Conservation (phyloP, 2,888 invertebrate species). For the Apotomis betuletana region DNA sequence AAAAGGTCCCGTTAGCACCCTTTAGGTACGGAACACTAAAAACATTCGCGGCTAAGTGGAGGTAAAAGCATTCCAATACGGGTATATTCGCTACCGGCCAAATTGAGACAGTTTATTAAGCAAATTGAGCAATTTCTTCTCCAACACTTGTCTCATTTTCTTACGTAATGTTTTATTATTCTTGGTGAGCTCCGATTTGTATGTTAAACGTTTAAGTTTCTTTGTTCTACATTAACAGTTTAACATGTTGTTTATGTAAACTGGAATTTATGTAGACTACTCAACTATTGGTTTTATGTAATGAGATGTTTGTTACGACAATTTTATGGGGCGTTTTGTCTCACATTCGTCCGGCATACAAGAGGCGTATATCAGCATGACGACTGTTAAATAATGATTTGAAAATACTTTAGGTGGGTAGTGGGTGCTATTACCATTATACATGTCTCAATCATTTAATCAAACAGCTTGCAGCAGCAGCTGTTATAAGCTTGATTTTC, state of each 20-base stretch:
- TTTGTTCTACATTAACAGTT: background rate
- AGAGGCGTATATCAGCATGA: too few species aligned
- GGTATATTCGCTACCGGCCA: constrained; percentile 15
- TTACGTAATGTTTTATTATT: constrained; percentile 23
- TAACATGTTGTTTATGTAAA: background rate
- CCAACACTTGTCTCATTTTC: constrained; percentile 21
- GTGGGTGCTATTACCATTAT: background rate
- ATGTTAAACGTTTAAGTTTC: constrained; percentile 12
- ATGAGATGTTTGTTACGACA: background rate
- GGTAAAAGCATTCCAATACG: constrained; percentile 11
- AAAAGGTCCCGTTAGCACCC: too few species aligned
- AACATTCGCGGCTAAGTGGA: background rate
- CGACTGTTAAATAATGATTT: too few species aligned
- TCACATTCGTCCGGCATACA: too few species aligned
- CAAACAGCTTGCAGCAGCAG: background rate
- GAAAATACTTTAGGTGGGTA: too few species aligned
- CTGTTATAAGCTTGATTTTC: constrained; percentile 18
- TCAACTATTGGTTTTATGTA: background rate
- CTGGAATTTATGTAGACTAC: background rate
- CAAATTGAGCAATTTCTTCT: constrained; percentile 34
- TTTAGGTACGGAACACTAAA: too few species aligned
- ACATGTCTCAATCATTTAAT: constrained; percentile 9
- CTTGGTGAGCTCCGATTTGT: background rate
- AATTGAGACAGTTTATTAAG: constrained; percentile 36
- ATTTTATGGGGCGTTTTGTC: too few species aligned